phyloP scores from a whole-genome alignment of 2,113 vertebrate genomes.

The Pseudorhombus dupliciocellatus region DNA sequence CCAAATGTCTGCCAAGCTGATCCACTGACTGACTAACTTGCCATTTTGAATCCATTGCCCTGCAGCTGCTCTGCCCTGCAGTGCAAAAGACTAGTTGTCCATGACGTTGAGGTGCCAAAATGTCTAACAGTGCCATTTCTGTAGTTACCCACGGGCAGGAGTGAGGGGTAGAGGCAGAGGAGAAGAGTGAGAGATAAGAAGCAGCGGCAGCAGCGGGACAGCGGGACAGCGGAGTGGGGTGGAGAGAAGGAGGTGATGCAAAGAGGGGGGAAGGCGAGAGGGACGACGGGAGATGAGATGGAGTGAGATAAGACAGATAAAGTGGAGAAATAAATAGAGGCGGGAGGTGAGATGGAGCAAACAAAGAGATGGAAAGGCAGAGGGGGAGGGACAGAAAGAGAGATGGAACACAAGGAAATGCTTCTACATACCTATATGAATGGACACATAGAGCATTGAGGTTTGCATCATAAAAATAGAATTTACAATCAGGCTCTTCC shows the following conservation, averaged over 20 bases:
- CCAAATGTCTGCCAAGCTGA: slow-evolving; percentile 15
- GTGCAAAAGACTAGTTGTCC: slow-evolving; percentile 56
- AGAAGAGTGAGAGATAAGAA: slow-evolving; percentile 36
- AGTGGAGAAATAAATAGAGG: slow-evolving; percentile 31
- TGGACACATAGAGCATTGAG: background rate
- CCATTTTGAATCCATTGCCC: slow-evolving; percentile 11
- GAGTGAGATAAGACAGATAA: slow-evolving; percentile 40
- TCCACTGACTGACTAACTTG: slow-evolving; percentile 10
- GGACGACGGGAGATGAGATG: slow-evolving; percentile 14
- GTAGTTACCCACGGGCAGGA: slow-evolving; percentile 23
- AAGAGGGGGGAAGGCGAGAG: background rate
- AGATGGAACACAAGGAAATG: background rate
- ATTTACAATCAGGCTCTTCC: background rate
- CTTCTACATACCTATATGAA: background rate
- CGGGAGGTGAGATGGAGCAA: slow-evolving; percentile 16
- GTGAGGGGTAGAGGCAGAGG: slow-evolving; percentile 15
- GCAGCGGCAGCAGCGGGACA: slow-evolving; percentile 19
- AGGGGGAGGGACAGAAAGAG: background rate
- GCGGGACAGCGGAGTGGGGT: slow-evolving; percentile 23
- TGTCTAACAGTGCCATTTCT: slow-evolving; percentile 40
- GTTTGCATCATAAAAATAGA: background rate
- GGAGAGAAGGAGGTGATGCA: slow-evolving; percentile 25
- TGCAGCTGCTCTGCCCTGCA: slow-evolving; percentile 54
- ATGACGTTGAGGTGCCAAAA: slow-evolving; percentile 25
- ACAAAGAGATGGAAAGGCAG: slow-evolving; percentile 9